Evolutionary conservation across 2,888 invertebrate species (phyloP).

Genomic region (Chymomyza caudatula): DNA sequence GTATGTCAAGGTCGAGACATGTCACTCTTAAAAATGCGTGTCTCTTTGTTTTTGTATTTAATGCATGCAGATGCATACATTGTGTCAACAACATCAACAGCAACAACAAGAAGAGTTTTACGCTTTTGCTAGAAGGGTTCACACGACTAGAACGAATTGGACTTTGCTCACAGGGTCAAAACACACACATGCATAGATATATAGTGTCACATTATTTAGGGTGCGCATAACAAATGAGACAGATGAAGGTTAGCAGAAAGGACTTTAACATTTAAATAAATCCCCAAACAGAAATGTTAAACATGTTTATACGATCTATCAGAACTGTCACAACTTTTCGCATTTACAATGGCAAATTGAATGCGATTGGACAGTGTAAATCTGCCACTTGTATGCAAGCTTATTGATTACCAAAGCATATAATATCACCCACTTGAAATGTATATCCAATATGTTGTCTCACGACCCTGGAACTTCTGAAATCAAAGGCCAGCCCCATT

Average conservation of each 20-base stretch:
- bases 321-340: not conserved
- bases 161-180: not conserved
- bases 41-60: conserved; percentile 34
- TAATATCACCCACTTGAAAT: not conserved
- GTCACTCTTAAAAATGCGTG: conserved; percentile 28
- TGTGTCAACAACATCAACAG: not conserved
- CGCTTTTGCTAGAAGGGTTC: not conserved
- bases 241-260: conserved; percentile 29
- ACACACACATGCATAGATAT: not conserved
- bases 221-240: conserved; percentile 12
- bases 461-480: no score
- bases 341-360: not conserved
- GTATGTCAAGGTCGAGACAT: not conserved
- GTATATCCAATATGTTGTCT: not conserved
- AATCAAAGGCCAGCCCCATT: not conserved
- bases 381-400: no score
- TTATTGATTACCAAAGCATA: not conserved
- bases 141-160: not conserved
- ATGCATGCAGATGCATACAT: conserved; percentile 1
- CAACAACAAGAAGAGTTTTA: not conserved
- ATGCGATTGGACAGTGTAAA: not conserved
- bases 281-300: not conserved
- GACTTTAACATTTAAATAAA: not conserved
- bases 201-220: not conserved
- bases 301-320: not conserved